phyloP scores from a whole-genome alignment of 2,888 invertebrate genomes.

The Prosapia bicincta region DNA sequence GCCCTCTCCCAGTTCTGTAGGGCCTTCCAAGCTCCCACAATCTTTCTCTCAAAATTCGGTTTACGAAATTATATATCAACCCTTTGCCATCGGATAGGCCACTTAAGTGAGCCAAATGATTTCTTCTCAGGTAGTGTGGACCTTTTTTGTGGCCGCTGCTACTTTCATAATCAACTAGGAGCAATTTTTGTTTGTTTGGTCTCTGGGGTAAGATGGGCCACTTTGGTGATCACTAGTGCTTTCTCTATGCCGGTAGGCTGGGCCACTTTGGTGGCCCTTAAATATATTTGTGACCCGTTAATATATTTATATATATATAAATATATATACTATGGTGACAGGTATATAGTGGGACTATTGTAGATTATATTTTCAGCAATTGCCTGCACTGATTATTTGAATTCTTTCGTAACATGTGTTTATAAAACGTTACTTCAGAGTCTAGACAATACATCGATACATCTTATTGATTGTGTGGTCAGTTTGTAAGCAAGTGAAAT shows the following conservation, averaged over 20 bases:
- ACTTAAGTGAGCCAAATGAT: no score
- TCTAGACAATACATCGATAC: background rate
- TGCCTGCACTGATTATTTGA: background rate
- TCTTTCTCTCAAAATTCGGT: no score
- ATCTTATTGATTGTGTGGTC: background rate
- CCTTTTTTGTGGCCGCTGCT: background rate
- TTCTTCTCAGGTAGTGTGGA: conserved; percentile 5
- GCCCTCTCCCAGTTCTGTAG: no score
- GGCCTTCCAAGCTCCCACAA: no score
- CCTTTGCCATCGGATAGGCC: no score
- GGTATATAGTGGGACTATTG: background rate
- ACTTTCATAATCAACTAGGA: no score
- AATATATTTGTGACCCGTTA: background rate
- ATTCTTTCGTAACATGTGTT: no score
- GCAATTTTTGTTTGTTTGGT: no score
- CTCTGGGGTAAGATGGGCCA: background rate
- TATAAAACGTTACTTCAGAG: no score
- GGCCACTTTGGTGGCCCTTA: background rate
- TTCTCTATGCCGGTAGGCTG: background rate
- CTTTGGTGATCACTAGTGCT: background rate
- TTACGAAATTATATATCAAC: no score
- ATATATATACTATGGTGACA: no score
- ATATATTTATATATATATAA: background rate
- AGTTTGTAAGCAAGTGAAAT: no score
- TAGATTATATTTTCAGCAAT: conserved; percentile 4